Percentiles rank a stretch among this genome's conserved stretches.
phyloP scores from a whole-genome alignment of 2,888 invertebrate species.

The Tetanocera ferruginea region DNA sequence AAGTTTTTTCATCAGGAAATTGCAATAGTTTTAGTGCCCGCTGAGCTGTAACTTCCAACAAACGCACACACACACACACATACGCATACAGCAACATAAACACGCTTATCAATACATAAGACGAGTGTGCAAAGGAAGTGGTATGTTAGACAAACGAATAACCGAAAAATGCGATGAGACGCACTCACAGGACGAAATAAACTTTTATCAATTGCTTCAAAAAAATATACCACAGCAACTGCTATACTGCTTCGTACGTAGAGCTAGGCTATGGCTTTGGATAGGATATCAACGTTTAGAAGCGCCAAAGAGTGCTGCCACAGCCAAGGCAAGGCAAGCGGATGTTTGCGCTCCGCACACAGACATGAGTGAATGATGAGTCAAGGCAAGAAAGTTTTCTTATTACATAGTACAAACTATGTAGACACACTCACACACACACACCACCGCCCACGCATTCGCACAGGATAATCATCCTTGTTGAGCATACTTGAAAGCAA shows the following conservation, averaged over 20 bases:
- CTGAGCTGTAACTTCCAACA: constrained; percentile 5
- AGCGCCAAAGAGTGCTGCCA: background rate
- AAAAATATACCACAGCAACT: background rate
- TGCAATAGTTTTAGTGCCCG: constrained; percentile 17
- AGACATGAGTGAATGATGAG: constrained; percentile 25
- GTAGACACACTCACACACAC: background rate
- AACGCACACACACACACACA: background rate
- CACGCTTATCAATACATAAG: background rate
- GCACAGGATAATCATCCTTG: background rate
- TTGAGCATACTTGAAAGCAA: background rate
- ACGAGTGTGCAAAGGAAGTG: background rate
- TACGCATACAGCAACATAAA: background rate
- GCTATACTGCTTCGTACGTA: background rate
- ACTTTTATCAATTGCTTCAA: constrained; percentile 24
- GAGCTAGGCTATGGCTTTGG: background rate
- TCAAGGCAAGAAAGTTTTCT: constrained; percentile 29
- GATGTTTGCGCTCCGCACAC: constrained; percentile 14
- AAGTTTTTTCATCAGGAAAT: constrained; percentile 32
- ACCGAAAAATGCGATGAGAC: background rate
- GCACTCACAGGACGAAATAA: constrained; percentile 4
- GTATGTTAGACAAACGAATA: background rate
- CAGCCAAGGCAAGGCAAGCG: background rate
- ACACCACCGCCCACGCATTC: background rate
- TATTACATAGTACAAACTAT: constrained; percentile 27
- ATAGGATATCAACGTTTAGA: background rate